Base-by-base conservation (phyloP, 1,140 invertebrate genomes). In the Camponotus vicinus region DNA sequence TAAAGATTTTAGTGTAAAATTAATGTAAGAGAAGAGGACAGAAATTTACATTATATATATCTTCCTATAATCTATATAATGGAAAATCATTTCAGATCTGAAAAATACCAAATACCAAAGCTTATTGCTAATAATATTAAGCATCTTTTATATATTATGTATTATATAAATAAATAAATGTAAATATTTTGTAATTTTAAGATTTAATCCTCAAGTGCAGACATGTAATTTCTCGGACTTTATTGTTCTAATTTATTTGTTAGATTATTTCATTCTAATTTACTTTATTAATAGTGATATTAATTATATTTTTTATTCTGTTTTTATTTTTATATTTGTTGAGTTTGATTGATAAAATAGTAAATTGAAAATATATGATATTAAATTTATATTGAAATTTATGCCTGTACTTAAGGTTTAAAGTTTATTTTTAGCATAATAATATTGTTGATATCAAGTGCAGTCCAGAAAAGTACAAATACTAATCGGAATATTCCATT, bases 391-490 rank as follows among this genome's bases (percentile, higher is more conserved):
- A n/a, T 0, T 34, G 37, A 42, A 76, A 76, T 61, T 21, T 13
- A 59, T 59, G 34, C 3, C 34, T 77, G 21, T 61, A 59, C 13
- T 59, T 76, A 18, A 40, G 34, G 9, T 59, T 67, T 55, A 40
- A 21, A 52, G 2, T 59, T 67, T 67, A 69, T 69, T 69, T 79
- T 69, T 55, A 64, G 21, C 21, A 67, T 21, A 13, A 57, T 57
- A 80, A 6, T 15, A 69, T 18, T 59, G 1, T 57, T 27, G 13
- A 40, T 59, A 21, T 57, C n/a, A 66, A 40, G 37, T 67, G 27
- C 45, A 79, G 45, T 79, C 45, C 45, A 40, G 1, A 79, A 27
- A 79, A 79, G 45, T 79, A 79, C 77, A 79, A 79, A 80, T 57
- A 80, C 11, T 3, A 9, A 80, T 55, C n/a, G 40, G 55, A 57